Evolutionary conservation across 2,888 invertebrate species (phyloP), one percentile per base, ranked within the genome.

Genomic region (Machimus atricapillus): DNA sequence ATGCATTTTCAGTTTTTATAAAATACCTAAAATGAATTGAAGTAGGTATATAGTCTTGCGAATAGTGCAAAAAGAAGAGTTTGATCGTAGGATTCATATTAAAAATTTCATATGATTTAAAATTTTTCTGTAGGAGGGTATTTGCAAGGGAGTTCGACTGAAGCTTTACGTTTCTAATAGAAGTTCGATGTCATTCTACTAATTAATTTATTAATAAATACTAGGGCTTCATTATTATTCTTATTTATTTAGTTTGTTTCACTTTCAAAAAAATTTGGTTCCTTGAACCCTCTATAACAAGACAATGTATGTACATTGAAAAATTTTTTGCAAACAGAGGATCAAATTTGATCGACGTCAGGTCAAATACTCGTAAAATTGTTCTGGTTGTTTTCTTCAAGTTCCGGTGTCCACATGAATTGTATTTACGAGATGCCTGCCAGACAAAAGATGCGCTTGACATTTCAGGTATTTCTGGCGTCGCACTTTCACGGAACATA

Each of bases 401-500:
- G 66, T 66, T 66, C 66, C 66, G 66, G 66, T 66, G 66, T 23
- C 66, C 19, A 27, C 66, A 66, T 23, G 23, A 66, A 66, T 23
- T 66, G 66, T 66, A 58, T 58, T 58, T 58, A 66, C 40, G 76
- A 16, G 52, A 34, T 81, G 81, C 8, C 16, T 52, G 52, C 31
- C 81, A 81, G 81, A 56, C 56, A n/a, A n/a, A 27, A 81, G 81
- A 52, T 52, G 56, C 56, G 56, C 52, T 56, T 34, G 81, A 56
- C 81, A 81, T 56, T 56, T 81, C 81, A 81, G 27, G 81, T 81
- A 81, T 81, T 81, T 81, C 81, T 81, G 56, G 56, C 43, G 81
- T 81, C 81, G 19, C 34, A 43, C 81, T 81, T 34, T 56, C 52
- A 14, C 81, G 52, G 81, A 81, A 81, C 31, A 81, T 81, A 27